Base-by-base conservation (phyloP, 2,888 invertebrate genomes). In the Caenorhabditis imperialis region DNA sequence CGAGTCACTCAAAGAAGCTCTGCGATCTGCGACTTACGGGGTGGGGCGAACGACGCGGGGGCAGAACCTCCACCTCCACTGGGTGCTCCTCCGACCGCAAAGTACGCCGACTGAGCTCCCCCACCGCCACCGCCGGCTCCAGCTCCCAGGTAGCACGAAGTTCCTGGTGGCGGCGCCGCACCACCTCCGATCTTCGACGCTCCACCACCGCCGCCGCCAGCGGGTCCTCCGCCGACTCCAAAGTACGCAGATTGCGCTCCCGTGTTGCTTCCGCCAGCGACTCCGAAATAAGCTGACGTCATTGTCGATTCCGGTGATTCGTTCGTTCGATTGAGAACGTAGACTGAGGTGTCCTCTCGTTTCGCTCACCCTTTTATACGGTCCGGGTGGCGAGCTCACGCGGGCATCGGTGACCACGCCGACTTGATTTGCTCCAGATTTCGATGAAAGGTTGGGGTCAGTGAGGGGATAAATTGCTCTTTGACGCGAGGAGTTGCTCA, bases 281-380 rank as follows among this genome's bases (percentile, higher is more conserved):
- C 78, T 51, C 75, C 80, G 63, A 77, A 75, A 69, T 78, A 78
- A 42, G 71, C 74, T 27, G 78, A 77, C 27, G 72, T 72, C 67
- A 77, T 77, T 65, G 25, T 60, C 50, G 30, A 14, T 22, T 8
- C n/a, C 7, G 6, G 8, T 47, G 22, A 23, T 55, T 55, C 48
- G 47, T 35, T 37, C 35, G 20, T 55, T 55, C 48, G 47, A 37
- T 37, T 37, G 35, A 30, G 10, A 10, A 30, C 30, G 30, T 30
- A 30, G n/a, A n/a, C 10, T 30, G 30, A 30, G 30, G 30, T 7
- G 10, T 10, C 10, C 7, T 7, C 6, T 30, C 7, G 10, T 30
- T 30, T 30, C 30, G 30, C 7, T 10, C 10, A 10, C n/a, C n/a
- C 30, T 30, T 30, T 30, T 30, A 30, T 30, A 30, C 30, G 30